A percentile compares a stretch with the other conserved stretches of the same genome.
These are phyloP conservation scores for Temnopleurus reevesii DNA, from an alignment of 53 echinoderm and acorn worm species.

Conservation along the genomic window DNA sequence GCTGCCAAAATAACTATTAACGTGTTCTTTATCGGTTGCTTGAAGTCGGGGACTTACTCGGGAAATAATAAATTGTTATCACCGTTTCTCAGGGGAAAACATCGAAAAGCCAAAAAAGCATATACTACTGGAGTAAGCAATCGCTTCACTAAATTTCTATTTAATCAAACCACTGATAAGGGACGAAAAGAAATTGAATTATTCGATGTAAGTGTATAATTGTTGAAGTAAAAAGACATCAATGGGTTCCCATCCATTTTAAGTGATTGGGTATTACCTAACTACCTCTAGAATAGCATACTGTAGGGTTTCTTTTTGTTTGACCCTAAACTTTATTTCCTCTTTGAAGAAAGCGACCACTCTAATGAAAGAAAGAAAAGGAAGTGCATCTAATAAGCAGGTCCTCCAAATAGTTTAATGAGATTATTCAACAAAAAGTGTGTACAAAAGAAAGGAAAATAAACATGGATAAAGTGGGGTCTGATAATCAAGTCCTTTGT, in stretches of 20 bases:
- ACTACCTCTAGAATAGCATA: no score
- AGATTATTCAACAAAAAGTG: no score
- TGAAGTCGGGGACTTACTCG: neutral
- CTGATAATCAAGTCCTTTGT: no score
- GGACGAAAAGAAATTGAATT: neutral
- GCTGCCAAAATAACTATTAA: neutral
- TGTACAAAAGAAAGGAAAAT: no score
- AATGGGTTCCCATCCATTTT: neutral
- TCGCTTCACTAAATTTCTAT: neutral
- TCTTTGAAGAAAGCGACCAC: no score
- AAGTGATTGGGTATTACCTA: neutral
- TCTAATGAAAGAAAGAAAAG: no score
- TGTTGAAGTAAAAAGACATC: neutral
- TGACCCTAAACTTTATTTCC: no score
- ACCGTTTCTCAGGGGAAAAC: slow-evolving; percentile 1
- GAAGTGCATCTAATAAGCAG: no score
- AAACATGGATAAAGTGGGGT: no score
- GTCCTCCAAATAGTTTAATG: no score
- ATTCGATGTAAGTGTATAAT: neutral
- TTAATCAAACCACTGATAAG: neutral
- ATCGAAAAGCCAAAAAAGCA: no score
- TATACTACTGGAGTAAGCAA: neutral
- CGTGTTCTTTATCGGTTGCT: neutral
- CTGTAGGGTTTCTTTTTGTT: no score
- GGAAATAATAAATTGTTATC: neutral